These are phyloP conservation scores for Eublepharis macularius DNA, from an alignment of 2,113 vertebrate species.

Conservation along the genomic window DNA sequence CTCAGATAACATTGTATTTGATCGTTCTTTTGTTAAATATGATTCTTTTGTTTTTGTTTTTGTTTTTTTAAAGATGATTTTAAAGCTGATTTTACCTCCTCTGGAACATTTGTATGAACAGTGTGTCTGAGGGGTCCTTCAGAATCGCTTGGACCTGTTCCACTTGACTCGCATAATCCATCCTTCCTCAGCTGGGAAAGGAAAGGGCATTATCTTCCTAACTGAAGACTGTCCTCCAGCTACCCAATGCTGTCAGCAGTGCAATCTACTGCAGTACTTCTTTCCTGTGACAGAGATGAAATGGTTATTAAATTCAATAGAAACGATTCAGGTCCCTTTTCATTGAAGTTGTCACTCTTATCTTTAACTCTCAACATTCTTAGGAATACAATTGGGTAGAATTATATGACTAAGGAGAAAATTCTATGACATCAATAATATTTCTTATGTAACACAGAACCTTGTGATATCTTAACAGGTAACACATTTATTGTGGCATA, in stretches of 20 bases:
- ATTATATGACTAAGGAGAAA: conserved; percentile 3
- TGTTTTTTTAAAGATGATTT: too few species aligned
- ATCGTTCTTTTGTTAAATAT: background rate
- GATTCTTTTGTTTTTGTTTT: background rate
- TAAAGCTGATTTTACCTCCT: background rate
- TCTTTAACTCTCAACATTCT: conserved; percentile 20
- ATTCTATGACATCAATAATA: background rate
- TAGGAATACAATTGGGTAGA: background rate
- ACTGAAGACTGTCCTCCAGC: background rate
- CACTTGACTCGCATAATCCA: background rate
- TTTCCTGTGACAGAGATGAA: conserved; percentile 42
- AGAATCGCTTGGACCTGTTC: background rate
- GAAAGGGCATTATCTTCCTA: conserved; percentile 22
- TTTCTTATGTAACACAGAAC: background rate
- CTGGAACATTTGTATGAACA: background rate
- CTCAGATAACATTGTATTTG: background rate
- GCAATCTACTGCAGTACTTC: conserved; percentile 17
- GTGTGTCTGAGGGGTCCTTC: background rate
- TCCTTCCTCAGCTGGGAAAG: background rate
- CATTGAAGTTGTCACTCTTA: conserved; percentile 53
- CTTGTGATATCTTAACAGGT: too few species aligned
- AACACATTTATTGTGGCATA: too few species aligned
- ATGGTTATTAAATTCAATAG: conserved; percentile 60
- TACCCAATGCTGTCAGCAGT: conserved; percentile 26
- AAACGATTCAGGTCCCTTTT: conserved; percentile 46